Evolutionary conservation across 2,888 invertebrate genomes (phyloP).

Genomic region (Leptinotarsa peninsularis): DNA sequence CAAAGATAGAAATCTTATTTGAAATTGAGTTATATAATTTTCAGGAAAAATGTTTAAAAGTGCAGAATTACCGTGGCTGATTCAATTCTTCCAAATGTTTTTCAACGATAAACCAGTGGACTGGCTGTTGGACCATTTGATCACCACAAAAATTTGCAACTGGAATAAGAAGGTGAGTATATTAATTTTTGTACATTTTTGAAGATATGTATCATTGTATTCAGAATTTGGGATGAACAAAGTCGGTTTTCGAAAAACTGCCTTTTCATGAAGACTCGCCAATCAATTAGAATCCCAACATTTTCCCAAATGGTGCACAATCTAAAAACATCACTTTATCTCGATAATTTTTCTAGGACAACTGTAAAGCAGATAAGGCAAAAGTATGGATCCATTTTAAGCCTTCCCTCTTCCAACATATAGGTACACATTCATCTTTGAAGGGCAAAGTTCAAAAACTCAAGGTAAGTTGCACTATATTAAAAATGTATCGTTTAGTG

Average conservation of each 20-base stretch:
- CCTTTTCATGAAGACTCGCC: no score
- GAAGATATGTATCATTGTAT: not conserved
- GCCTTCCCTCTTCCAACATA: conserved; percentile 94
- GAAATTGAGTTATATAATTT: conserved; percentile 49
- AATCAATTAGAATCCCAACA: no score
- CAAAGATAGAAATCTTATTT: not conserved
- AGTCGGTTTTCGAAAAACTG: no score
- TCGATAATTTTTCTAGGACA: conserved; percentile 72
- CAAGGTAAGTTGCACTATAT: conserved; percentile 73
- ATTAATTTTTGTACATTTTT: conserved; percentile 7
- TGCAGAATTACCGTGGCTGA: conserved; percentile 85
- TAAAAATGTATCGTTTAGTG: no score
- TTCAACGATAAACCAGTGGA: conserved; percentile 97
- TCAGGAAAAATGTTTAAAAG: conserved; percentile 90
- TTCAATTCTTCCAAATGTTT: conserved; percentile 95
- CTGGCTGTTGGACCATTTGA: conserved; percentile 92
- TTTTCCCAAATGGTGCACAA: no score
- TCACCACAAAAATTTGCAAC: conserved; percentile 90
- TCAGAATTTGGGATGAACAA: not conserved
- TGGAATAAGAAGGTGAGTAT: conserved; percentile 80
- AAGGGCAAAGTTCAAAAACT: conserved; percentile 96
- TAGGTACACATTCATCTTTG: conserved; percentile 93
- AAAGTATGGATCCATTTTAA: conserved; percentile 87
- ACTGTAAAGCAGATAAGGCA: conserved; percentile 82
- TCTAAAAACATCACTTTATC: no score